Conservation (phyloP, 64 coral and sea anemone genomes). For the Pachyseris speciosa region DNA sequence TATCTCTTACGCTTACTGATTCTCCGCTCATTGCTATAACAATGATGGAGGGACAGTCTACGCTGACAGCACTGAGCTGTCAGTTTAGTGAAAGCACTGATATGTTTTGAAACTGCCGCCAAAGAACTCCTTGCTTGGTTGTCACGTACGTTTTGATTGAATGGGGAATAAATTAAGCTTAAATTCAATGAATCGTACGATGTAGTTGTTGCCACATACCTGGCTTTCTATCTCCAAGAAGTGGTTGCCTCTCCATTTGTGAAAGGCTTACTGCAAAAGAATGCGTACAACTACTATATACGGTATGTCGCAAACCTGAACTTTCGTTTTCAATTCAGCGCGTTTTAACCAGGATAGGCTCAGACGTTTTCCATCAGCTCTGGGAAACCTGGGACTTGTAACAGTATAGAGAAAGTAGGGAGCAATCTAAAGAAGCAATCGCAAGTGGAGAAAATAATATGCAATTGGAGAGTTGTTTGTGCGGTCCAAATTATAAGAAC, state of each 20-base stretch:
- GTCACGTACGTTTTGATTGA: neutral
- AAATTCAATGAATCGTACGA: neutral
- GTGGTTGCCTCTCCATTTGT: neutral
- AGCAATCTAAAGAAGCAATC: neutral
- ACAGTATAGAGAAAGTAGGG: neutral
- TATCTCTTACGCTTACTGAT: no score
- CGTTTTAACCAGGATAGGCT: neutral
- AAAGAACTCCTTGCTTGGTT: no score
- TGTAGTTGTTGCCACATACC: neutral
- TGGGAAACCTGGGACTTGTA: neutral
- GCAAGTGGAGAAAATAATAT: no score
- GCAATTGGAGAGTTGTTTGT: no score
- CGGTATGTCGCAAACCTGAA: neutral
- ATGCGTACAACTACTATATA: neutral
- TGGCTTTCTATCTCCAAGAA: slow-evolving; percentile 12
- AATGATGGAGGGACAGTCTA: no score
- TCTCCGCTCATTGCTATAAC: no score
- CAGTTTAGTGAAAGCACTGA: no score
- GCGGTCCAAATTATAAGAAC: no score
- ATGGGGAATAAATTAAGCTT: neutral
- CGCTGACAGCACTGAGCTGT: no score
- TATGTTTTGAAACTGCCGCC: no score
- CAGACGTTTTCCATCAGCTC: no score
- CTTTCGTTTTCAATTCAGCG: neutral
- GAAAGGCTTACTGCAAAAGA: no score